Conservation (phyloP, 2,888 invertebrate genomes). For the Tachina lurida region DNA sequence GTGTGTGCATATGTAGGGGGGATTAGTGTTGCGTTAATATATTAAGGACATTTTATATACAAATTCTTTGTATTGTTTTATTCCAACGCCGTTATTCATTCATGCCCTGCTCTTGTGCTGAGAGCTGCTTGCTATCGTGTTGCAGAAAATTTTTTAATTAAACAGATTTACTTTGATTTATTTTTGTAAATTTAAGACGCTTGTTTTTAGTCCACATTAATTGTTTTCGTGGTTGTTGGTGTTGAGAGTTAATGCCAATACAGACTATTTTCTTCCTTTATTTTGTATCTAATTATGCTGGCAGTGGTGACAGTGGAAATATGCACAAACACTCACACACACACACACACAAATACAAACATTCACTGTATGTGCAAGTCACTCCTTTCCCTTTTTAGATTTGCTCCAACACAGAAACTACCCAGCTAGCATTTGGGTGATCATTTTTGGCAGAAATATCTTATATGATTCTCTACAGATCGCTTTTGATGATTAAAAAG, state of each 20-base stretch:
- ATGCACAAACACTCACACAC: too few species aligned
- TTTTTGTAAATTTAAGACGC: conserved; percentile 72
- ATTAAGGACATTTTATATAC: conserved; percentile 53
- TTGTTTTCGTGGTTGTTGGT: conserved; percentile 69
- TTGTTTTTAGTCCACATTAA: conserved; percentile 72
- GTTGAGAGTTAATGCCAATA: conserved; percentile 53
- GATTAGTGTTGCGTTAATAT: conserved; percentile 49
- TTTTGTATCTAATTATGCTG: conserved; percentile 24
- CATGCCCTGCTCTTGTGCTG: background rate
- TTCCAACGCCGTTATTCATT: conserved; percentile 3
- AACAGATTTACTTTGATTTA: conserved; percentile 75
- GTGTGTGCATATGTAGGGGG: background rate
- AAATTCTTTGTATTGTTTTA: conserved; percentile 42
- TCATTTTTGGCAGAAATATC: too few species aligned
- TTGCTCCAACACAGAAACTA: conserved; percentile 32
- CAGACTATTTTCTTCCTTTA: conserved; percentile 14
- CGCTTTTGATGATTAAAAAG: too few species aligned
- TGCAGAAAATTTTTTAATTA: conserved; percentile 74
- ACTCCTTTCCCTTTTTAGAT: conserved; percentile 18
- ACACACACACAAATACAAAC: background rate
- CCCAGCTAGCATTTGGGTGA: too few species aligned
- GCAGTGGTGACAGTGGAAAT: background rate
- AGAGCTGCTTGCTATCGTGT: conserved; percentile 12
- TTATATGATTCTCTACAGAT: too few species aligned
- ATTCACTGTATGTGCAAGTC: conserved; percentile 8